These are phyloP conservation scores for Capitella teleta DNA, from an alignment of 1,140 invertebrate species.

Conservation along the genomic window DNA sequence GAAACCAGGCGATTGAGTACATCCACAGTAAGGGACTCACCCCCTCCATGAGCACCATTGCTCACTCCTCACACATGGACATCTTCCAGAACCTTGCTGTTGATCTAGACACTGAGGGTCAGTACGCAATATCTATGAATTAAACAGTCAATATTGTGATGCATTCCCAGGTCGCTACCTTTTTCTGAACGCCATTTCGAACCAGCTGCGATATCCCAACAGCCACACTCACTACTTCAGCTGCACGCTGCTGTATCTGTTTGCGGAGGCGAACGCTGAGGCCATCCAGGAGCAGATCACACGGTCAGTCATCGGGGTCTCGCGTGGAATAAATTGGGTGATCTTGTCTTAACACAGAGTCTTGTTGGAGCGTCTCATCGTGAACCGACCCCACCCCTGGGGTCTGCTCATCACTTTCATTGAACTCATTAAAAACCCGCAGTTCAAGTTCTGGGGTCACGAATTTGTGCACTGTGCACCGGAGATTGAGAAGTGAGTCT, in stretches of 20 bases:
- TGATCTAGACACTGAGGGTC: constrained; percentile 90
- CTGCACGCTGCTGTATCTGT: constrained; percentile 88
- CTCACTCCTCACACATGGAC: constrained; percentile 94
- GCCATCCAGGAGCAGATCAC: constrained; percentile 78
- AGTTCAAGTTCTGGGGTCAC: constrained; percentile 98
- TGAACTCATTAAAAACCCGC: constrained; percentile 95
- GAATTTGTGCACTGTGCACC: constrained; percentile 98
- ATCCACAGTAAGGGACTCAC: constrained; percentile 62
- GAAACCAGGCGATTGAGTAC: constrained; percentile 76
- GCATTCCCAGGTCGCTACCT: constrained; percentile 63
- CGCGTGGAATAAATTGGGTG: neutral
- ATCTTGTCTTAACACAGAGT: constrained; percentile 57
- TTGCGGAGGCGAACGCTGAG: constrained; percentile 94
- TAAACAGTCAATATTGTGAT: neutral
- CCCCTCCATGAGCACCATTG: constrained; percentile 90
- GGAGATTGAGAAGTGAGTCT: constrained; percentile 84
- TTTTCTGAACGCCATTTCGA: constrained; percentile 95
- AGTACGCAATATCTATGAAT: constrained; percentile 9
- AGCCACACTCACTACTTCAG: constrained; percentile 99
- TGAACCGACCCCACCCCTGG: constrained; percentile 98
- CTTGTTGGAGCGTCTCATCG: constrained; percentile 88
- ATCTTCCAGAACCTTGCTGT: constrained; percentile 98
- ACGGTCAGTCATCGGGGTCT: constrained; percentile 29
- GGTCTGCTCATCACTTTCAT: constrained; percentile 97
- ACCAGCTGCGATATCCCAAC: constrained; percentile 96